Evolutionary conservation across 2,113 vertebrate species (phyloP).

Genomic region (Sialia sialis): DNA sequence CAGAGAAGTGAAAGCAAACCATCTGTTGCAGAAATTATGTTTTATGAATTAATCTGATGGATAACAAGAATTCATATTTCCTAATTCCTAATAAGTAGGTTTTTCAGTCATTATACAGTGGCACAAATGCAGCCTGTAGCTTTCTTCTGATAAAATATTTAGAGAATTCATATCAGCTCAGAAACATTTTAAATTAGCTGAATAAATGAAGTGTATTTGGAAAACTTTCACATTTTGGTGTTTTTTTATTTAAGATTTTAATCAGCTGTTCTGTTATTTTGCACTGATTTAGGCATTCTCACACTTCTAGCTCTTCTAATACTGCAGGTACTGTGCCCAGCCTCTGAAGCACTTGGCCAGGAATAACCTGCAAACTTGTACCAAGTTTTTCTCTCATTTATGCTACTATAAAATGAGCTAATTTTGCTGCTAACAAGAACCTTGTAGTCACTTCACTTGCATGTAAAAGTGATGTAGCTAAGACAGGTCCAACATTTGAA

Average conservation of each 20-base stretch:
- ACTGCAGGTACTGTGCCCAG: neutral
- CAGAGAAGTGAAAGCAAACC: neutral
- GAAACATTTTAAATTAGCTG: slow-evolving; percentile 39
- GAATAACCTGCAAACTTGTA: neutral
- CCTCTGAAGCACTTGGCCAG: neutral
- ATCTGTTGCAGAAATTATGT: neutral
- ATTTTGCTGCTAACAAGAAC: neutral
- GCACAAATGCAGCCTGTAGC: neutral
- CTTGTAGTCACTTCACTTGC: neutral
- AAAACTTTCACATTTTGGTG: neutral
- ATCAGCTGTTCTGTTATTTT: neutral
- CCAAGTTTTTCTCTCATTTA: neutral
- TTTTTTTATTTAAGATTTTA: slow-evolving; percentile 1
- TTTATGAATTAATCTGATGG: neutral
- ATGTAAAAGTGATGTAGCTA: neutral
- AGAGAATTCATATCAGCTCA: slow-evolving; percentile 6
- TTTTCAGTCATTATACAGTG: slow-evolving; percentile 43
- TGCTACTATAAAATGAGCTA: neutral
- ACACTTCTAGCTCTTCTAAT: neutral
- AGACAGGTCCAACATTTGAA: neutral
- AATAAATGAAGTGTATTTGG: neutral
- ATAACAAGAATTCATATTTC: slow-evolving; percentile 13
- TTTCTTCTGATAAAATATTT: slow-evolving; percentile 51
- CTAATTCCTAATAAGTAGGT: neutral
- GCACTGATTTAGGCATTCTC: neutral